Evolutionary conservation across 2,797 vertebrate species (phyloP).

Genomic region (Lophura swinhoii): DNA sequence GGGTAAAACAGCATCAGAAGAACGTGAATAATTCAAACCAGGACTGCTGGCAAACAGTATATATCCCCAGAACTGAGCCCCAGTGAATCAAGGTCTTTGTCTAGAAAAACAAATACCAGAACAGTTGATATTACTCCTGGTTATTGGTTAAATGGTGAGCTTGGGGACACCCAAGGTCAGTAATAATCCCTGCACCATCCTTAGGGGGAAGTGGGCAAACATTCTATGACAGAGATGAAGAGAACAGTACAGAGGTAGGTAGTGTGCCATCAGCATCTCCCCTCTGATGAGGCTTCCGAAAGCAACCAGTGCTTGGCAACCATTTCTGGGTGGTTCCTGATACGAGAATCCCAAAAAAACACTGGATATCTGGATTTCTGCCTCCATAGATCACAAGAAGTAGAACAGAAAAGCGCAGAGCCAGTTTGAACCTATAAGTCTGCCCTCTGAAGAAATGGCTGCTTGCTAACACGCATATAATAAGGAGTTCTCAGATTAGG

Average conservation of each 20-base stretch:
- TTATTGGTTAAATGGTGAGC: neutral
- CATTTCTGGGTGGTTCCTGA: neutral
- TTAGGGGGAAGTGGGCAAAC: neutral
- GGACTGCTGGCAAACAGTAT: neutral
- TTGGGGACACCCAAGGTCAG: neutral
- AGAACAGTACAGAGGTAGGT: neutral
- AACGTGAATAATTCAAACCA: constrained; percentile 14
- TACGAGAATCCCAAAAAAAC: neutral
- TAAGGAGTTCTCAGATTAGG: neutral
- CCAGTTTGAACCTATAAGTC: neutral
- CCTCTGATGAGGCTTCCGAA: neutral
- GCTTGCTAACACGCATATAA: neutral
- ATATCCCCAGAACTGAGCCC: neutral
- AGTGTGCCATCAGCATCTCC: neutral
- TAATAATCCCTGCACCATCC: neutral
- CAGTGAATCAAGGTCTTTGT: neutral
- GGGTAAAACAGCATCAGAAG: constrained; percentile 7
- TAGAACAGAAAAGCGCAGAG: neutral
- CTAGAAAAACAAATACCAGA: neutral
- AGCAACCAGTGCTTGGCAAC: neutral
- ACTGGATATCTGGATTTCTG: neutral
- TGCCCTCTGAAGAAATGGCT: neutral
- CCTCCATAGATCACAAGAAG: neutral
- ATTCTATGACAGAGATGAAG: accelerated
- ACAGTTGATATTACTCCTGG: neutral